A percentile compares a stretch with the other conserved stretches of the same genome.
These are phyloP conservation scores for Chaetorhynchus papuensis DNA, from an alignment of 2,113 vertebrate species.

Conservation along the genomic window DNA sequence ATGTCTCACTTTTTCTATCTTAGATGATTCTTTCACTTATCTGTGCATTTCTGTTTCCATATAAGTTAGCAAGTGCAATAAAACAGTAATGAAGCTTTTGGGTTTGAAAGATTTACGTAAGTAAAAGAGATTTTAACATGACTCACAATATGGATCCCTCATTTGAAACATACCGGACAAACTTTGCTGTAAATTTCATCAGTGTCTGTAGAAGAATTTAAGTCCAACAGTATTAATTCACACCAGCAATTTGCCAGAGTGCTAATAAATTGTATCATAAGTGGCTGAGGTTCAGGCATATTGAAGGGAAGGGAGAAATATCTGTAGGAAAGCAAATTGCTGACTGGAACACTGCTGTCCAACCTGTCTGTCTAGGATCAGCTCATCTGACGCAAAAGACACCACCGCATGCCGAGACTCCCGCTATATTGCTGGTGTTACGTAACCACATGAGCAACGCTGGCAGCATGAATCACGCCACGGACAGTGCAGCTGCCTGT, in stretches of 20 bases:
- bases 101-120: not conserved
- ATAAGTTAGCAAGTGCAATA: not conserved
- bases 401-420: not conserved
- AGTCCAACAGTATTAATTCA: not conserved
- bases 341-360: not conserved
- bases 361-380: not conserved
- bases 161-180: not conserved
- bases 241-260: not conserved
- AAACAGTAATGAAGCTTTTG: not conserved
- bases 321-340: not conserved
- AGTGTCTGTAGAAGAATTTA: not conserved
- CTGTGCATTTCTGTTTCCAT: not conserved
- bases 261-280: not conserved
- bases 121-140: not conserved
- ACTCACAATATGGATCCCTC: not conserved
- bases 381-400: not conserved
- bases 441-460: fast-evolving
- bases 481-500: not conserved
- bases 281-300: not conserved
- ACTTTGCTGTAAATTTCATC: not conserved
- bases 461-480: not conserved
- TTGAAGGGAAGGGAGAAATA: not conserved
- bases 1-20: not conserved
- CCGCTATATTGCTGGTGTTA: fast-evolving
- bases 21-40: not conserved